Evolutionary conservation across 2,113 vertebrate genomes (phyloP).

Genomic region (Lophotis ruficrista): DNA sequence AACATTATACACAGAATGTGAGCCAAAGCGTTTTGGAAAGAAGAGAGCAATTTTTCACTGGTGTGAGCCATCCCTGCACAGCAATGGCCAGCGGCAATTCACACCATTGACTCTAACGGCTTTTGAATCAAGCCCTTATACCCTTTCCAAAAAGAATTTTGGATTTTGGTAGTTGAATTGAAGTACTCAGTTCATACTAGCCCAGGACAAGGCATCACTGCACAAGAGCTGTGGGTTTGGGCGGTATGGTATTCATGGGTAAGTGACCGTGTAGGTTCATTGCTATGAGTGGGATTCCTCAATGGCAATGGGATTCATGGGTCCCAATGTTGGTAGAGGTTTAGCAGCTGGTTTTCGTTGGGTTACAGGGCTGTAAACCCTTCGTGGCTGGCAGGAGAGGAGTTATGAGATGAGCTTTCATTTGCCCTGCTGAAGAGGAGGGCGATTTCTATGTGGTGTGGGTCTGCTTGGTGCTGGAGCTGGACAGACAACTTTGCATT

Average conservation of each 20-base stretch:
- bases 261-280: neutral
- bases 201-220: neutral
- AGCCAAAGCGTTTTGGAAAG: neutral
- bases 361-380: neutral
- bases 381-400: neutral
- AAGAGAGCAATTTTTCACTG: rapidly evolving
- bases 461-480: neutral
- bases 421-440: neutral
- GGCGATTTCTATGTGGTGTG: neutral
- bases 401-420: neutral
- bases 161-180: neutral
- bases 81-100: neutral
- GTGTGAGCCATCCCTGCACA: rapidly evolving
- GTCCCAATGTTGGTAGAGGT: neutral
- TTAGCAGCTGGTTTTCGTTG: neutral
- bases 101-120: rapidly evolving
- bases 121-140: neutral
- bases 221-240: neutral
- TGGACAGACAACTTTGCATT: neutral
- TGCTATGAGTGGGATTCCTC: neutral
- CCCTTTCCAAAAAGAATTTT: neutral
- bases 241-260: neutral
- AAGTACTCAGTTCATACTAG: neutral
- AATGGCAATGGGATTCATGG: neutral
- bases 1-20: neutral